These are phyloP conservation scores for Ceyx cyanopectus DNA, from an alignment of 2,113 vertebrate genomes.

Conservation along the genomic window DNA sequence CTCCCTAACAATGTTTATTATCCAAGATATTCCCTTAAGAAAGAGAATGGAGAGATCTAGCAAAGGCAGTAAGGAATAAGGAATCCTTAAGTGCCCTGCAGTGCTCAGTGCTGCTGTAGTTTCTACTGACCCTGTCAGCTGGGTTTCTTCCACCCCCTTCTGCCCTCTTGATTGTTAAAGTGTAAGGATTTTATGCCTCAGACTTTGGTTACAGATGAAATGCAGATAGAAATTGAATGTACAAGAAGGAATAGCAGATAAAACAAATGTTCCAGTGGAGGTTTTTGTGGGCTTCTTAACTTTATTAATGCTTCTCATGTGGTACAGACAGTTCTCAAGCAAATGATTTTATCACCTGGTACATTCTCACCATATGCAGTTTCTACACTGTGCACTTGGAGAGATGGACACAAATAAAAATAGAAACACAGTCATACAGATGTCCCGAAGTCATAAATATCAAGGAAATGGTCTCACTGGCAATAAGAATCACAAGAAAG, in stretches of 20 bases:
- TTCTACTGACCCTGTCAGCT: not conserved
- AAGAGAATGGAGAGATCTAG: not conserved
- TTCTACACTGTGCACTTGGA: not conserved
- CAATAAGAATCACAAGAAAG: conserved; percentile 32
- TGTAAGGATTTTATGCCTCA: not conserved
- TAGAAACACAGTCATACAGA: conserved; percentile 18
- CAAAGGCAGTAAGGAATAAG: not conserved
- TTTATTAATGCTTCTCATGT: conserved; percentile 3
- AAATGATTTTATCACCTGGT: conserved; percentile 40
- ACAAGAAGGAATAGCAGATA: not conserved
- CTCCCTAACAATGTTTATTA: not conserved
- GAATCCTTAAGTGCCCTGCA: not conserved
- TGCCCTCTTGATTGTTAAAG: not conserved
- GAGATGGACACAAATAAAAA: conserved; percentile 50
- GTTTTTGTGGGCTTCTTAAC: not conserved
- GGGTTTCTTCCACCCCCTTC: not conserved
- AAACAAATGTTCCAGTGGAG: conserved; percentile 4
- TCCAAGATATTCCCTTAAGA: not conserved
- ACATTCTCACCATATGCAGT: conserved; percentile 12
- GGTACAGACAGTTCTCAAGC: conserved; percentile 21
- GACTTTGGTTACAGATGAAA: not conserved
- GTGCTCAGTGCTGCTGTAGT: not conserved
- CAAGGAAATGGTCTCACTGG: conserved; percentile 23
- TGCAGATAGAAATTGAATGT: not conserved
- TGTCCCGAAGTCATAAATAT: conserved; percentile 51